Percentiles rank a stretch among this genome's conserved stretches.
Conservation (phyloP, 1,140 invertebrate species). For the Zaprionus taronus region DNA sequence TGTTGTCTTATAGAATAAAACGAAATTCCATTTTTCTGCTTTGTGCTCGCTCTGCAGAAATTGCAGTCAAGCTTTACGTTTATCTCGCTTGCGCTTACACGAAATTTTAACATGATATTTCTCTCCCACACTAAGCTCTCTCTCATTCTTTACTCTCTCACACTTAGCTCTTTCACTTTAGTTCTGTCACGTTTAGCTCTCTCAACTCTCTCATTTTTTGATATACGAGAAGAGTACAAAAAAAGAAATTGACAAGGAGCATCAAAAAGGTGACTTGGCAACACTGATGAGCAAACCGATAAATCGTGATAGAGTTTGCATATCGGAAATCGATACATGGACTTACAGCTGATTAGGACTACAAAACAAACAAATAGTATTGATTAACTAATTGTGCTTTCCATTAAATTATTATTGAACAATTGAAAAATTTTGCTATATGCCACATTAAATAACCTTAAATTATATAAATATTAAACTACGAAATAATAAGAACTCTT, state of each 20-base stretch:
- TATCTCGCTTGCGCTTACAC: not conserved
- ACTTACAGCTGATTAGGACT: not conserved
- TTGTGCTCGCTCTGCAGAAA: not conserved
- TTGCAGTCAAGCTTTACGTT: not conserved
- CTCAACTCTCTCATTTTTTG: not conserved
- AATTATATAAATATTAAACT: not conserved
- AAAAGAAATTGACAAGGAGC: not conserved
- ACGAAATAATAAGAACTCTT: not conserved
- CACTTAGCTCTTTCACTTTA: not conserved
- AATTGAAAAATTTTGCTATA: not conserved
- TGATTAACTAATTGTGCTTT: not conserved
- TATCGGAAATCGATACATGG: not conserved
- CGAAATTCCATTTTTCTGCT: not conserved
- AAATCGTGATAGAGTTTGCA: not conserved
- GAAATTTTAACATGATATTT: no score
- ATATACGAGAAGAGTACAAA: not conserved
- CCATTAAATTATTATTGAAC: no score
- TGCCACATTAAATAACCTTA: not conserved
- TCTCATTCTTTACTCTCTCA: not conserved
- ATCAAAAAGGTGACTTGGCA: no score
- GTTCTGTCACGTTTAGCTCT: not conserved
- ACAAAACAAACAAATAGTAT: not conserved
- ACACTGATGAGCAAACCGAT: not conserved
- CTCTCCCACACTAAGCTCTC: no score
- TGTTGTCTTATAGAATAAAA: not conserved